Evolutionary conservation across 2,797 vertebrate genomes (phyloP), one percentile per base, ranked within the genome.

Genomic region (Chrosomus eos): DNA sequence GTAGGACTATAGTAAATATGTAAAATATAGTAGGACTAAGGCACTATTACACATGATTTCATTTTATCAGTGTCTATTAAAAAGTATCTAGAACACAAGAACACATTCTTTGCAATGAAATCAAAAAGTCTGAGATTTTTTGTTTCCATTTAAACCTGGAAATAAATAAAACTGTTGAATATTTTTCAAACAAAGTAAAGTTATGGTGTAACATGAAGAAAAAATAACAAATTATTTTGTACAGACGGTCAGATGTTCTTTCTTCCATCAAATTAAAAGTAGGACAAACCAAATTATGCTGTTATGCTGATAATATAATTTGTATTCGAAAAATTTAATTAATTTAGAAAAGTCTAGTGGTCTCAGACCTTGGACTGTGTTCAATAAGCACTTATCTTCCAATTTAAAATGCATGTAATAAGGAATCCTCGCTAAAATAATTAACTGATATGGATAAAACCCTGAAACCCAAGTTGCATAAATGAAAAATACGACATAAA

Each of bases 361-460:
- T 72, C 2, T 43, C 40, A 23, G 36, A 70, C 36, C 11, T 40
- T n/a, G 19, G 18, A 74, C 45, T 21, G 4, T 53, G 8, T 13
- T 45, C 1, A 31, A 26, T 4, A 60, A 1, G 26, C 28, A 16
- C 31, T 78, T 62, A 43, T 62, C 36, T 40, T 19, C 33, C 36
- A 38, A 77, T 33, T 77, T 77, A 28, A 66, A 73, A 73, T 45
- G 40, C 53, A 82, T 58, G 9, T 28, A 58, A 71, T 72, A 72
- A 73, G 13, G 7, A 64, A 64, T 31, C 0, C 8, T 66, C 14
- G 6, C 26, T 31, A 82, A 72, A 74, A 51, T 66, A 74, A 82
- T 82, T 74, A 66, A 74, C 40, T 82, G 70, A 82, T 51, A 64
- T 19, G 14, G 21, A 23, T 31, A 13, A 36, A 62, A 40, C 13